Conservation (phyloP, 2,888 invertebrate genomes). For the Apantesis nais region DNA sequence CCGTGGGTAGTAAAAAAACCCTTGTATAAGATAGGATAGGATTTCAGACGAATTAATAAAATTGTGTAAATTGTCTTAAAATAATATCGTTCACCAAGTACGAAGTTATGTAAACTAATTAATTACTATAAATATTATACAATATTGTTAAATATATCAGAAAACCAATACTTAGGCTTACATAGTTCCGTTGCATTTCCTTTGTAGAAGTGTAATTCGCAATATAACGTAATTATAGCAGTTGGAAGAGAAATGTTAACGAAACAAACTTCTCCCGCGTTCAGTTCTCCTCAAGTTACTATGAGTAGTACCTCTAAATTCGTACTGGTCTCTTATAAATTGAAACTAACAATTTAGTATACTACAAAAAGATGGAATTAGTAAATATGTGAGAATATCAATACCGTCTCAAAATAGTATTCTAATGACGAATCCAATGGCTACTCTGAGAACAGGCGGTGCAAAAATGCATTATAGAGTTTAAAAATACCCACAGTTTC, state of each 20-base stretch:
- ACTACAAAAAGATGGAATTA: no score
- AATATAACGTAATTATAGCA: not conserved
- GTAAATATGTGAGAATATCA: not conserved
- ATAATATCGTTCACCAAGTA: no score
- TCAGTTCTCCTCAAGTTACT: not conserved
- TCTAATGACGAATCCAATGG: not conserved
- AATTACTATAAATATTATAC: no score
- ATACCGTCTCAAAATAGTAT: not conserved
- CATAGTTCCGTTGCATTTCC: no score
- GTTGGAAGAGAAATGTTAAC: not conserved
- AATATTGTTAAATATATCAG: no score
- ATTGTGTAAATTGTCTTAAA: no score
- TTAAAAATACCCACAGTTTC: not conserved
- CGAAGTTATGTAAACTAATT: no score
- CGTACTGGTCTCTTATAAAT: not conserved
- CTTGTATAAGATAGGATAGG: no score
- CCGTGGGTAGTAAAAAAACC: no score
- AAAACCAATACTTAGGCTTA: no score
- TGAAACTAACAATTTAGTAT: no score
- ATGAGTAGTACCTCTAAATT: not conserved
- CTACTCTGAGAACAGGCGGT: not conserved
- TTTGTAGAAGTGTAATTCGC: not conserved
- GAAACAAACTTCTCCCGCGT: not conserved
- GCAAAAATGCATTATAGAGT: not conserved
- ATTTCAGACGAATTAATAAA: no score